Conservation (phyloP, 2,888 invertebrate genomes). For the Brachycybe producta region DNA sequence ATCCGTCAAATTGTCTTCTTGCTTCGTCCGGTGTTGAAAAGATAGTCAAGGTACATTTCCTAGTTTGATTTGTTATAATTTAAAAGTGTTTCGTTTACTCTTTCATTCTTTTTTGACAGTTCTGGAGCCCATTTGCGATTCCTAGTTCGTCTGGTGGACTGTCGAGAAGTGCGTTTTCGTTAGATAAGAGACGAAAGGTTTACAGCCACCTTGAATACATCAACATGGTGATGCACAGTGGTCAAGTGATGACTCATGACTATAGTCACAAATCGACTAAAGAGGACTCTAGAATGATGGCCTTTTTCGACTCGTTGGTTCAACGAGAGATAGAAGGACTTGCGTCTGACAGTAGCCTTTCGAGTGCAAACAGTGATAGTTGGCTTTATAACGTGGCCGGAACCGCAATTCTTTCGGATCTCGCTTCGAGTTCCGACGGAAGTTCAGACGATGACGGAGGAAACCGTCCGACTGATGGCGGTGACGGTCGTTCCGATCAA, state of each 20-base stretch:
- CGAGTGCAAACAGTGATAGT: conserved; percentile 17
- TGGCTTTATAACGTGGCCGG: conserved; percentile 14
- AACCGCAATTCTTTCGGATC: conserved; percentile 9
- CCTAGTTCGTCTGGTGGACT: conserved; percentile 33
- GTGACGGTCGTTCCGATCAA: background rate
- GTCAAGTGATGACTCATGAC: conserved; percentile 71
- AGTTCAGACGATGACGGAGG: conserved; percentile 15
- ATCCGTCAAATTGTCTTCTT: conserved; percentile 66
- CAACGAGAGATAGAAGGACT: conserved; percentile 76
- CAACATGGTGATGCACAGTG: conserved; percentile 61
- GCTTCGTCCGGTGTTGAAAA: conserved; percentile 95
- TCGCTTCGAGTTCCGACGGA: conserved; percentile 1
- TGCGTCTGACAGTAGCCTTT: conserved; percentile 29
- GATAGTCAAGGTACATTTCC: conserved; percentile 61
- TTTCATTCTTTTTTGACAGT: conserved; percentile 34
- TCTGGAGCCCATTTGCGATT: conserved; percentile 66
- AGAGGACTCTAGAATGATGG: conserved; percentile 91
- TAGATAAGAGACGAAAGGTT: conserved; percentile 34
- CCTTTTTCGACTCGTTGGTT: conserved; percentile 86
- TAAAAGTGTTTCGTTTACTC: background rate
- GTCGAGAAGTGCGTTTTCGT: conserved; percentile 26
- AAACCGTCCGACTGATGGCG: too few species aligned
- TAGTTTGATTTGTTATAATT: background rate
- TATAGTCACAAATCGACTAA: conserved; percentile 73
- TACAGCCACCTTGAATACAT: conserved; percentile 56